phyloP scores from a whole-genome alignment of 37 sponge, comb jelly and placozoan genomes.

The Haliclona indistincta region DNA sequence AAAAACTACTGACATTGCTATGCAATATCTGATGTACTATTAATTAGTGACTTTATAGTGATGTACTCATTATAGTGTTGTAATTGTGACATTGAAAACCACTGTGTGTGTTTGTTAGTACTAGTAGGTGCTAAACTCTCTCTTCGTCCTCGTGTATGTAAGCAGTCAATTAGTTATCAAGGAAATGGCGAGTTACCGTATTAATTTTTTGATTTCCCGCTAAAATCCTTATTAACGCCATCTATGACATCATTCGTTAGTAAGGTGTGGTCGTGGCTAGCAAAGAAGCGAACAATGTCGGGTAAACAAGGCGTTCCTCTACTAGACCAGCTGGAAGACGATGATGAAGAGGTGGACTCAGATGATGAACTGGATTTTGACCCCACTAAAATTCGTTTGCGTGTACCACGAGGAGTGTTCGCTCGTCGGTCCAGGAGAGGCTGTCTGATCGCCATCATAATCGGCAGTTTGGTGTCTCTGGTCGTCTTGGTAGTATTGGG shows the following conservation, averaged over 20 bases:
- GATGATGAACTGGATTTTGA: constrained; percentile 18
- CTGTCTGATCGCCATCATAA: background rate
- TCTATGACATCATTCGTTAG: background rate
- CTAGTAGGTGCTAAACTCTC: too few relatives aligned
- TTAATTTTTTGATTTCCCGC: too few relatives aligned
- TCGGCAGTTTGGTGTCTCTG: constrained; percentile 1
- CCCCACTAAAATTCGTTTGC: background rate
- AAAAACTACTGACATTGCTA: too few relatives aligned
- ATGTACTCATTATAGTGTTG: too few relatives aligned
- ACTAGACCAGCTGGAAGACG: constrained; percentile 41
- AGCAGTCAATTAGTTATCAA: too few relatives aligned
- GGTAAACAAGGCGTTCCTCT: constrained; percentile 67
- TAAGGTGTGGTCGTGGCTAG: background rate
- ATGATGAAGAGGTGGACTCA: constrained; percentile 13
- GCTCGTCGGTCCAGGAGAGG: background rate
- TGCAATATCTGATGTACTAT: too few relatives aligned
- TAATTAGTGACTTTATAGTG: too few relatives aligned
- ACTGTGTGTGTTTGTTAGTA: too few relatives aligned
- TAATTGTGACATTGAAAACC: too few relatives aligned
- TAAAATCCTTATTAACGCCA: too few relatives aligned
- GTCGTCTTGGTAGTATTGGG: background rate
- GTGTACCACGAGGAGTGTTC: background rate
- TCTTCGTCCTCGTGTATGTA: too few relatives aligned
- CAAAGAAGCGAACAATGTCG: background rate
- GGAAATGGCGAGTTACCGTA: too few relatives aligned